Evolutionary conservation across 2,113 vertebrate genomes (phyloP).

Genomic region (Hippolais icterina): DNA sequence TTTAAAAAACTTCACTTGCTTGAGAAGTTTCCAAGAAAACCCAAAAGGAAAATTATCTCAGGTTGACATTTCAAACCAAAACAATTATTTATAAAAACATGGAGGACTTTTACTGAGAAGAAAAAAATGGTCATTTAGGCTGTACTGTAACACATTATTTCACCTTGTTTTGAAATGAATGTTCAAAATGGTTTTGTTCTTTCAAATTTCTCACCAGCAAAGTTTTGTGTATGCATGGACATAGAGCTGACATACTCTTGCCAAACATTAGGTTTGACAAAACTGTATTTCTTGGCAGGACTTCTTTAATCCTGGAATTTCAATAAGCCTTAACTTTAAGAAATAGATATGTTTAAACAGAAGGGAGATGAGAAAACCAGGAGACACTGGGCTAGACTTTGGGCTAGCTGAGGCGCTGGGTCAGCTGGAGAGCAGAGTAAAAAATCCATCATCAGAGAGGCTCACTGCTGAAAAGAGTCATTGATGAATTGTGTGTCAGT

Average conservation of each 20-base stretch:
- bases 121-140: neutral
- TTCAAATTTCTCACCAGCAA: neutral
- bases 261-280: conserved; percentile 24
- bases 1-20: neutral
- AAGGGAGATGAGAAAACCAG: conserved; percentile 28
- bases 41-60: neutral
- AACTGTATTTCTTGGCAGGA: conserved; percentile 28
- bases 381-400: neutral
- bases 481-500: neutral
- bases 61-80: conserved; percentile 7
- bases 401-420: neutral
- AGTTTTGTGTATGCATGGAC: neutral
- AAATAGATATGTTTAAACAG: conserved; percentile 16
- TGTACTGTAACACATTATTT: conserved; percentile 2
- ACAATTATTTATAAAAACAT: neutral
- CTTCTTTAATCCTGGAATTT: conserved; percentile 16
- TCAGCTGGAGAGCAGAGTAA: neutral
- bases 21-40: neutral
- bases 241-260: neutral
- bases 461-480: neutral
- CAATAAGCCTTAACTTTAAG: neutral
- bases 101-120: neutral
- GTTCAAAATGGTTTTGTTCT: neutral
- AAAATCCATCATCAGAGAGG: neutral
- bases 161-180: conserved; percentile 24